Evolutionary conservation across 2,797 vertebrate genomes (phyloP), one percentile per base, ranked within the genome.

Genomic region (Pempheris klunzingeri): DNA sequence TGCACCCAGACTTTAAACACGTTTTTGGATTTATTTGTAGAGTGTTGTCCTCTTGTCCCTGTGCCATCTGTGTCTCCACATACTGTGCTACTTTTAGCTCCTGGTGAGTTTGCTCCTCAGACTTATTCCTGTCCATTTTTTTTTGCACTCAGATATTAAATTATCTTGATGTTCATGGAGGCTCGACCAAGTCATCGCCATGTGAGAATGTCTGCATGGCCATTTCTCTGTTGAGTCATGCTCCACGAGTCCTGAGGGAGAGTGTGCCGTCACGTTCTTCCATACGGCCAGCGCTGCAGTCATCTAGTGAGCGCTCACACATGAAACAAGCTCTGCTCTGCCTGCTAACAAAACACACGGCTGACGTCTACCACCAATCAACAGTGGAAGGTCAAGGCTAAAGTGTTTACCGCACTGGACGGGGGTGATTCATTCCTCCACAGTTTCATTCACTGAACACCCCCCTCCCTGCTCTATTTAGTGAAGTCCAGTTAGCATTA

Each of bases 331-430:
- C 73, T 66, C 50, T 65, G 38, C 78, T 41, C 44, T 55, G 59
- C 60, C 74, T 30, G 58, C 57, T 64, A 67, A 82, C 83, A 87
- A 64, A 80, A 82, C 78, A 78, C 62, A 80, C 44, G 41, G 71
- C 79, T 75, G 58, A 79, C 22, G 49, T 80, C 76, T 58, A 82
- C 80, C 60, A 73, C 68, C 77, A 72, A 82, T 77, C 78, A 87
- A 58, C 67, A 74, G 74, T 12, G 74, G 77, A 87, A 82, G 86
- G 83, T 87, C 79, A 78, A 77, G 78, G 71, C 71, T 81, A 84
- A 87, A 85, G 62, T 80, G 80, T 84, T 83, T 71, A 84, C 72
- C 34, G 46, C 39, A 38, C 53, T 67, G 74, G 39, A 61, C 63
- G 30, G 24, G 50, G 60, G 77, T 83, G 67, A 87, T 74, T 61